Base-by-base conservation (phyloP, 2,113 vertebrate species). In the Tachuris rubrigastra region DNA sequence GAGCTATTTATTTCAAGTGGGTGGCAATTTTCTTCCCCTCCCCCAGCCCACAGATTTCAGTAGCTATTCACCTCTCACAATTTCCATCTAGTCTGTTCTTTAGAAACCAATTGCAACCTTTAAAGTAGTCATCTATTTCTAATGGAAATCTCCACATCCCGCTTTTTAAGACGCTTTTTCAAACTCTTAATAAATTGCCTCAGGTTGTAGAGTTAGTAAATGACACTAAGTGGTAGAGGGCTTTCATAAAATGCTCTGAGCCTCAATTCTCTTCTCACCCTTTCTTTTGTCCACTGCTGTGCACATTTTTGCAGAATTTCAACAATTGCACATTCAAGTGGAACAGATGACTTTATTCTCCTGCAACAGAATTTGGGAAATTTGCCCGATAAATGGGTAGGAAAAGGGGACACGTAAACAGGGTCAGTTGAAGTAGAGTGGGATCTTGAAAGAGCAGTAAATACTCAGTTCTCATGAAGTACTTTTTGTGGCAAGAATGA, bases 111-210 rank as follows among this genome's bases (percentile, higher is more conserved):
- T 97, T 98, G 97, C 95, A 95, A 90, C 95, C 97, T 97, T 92
- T 96, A 98, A 97, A 98, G 94, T 94, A 92, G 94, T 97, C 96
- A 97, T 97, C 97, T 96, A 93, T 97, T 98, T 97, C 97, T 97
- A 97, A 97, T 96, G 96, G 97, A 98, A 98, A 97, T 97, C 96
- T 97, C 96, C 94, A 91, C 96, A 96, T 97, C 95, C 96, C 92
- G 96, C 89, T 96, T 97, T 97, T 96, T 94, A 88, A 97, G 95
- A 92, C 4, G 14, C 96, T 97, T 97, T 98, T 97, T 95, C 96
- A 96, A 96, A 96, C 85, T 97, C 96, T 96, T 98, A 98, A 98
- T 98, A 98, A 97, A 98, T 97, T 97, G 96, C 96, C 85, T 97
- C 74, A 94, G 85, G 94, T 94, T 97, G 92, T 92, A 87, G 90